Percentiles rank a stretch among this genome's conserved stretches.
phyloP scores from a whole-genome alignment of 1,140 invertebrate genomes.

The Maconellicoccus hirsutus region DNA sequence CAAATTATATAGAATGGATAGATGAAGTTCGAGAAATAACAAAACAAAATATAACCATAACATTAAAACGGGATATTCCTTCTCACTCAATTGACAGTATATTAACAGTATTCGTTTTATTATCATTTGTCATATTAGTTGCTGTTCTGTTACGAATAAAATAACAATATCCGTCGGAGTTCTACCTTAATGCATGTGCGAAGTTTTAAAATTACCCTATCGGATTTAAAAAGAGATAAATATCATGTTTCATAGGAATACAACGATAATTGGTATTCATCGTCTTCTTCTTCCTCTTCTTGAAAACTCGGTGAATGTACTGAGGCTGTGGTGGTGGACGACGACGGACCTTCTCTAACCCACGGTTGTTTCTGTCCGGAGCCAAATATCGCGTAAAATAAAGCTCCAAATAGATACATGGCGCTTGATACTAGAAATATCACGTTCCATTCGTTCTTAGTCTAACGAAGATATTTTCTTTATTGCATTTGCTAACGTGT shows the following conservation, averaged over 20 bases:
- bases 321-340: too few relatives aligned
- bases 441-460: constrained; percentile 38
- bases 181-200: too few relatives aligned
- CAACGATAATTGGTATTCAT: too few relatives aligned
- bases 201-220: too few relatives aligned
- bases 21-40: not conserved
- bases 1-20: not conserved
- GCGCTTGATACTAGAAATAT: constrained; percentile 42
- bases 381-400: constrained; percentile 40
- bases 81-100: not conserved
- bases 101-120: not conserved
- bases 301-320: too few relatives aligned
- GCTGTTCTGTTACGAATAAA: not conserved
- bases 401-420: constrained; percentile 41
- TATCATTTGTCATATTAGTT: not conserved
- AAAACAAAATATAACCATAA: not conserved
- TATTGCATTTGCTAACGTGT: not conserved
- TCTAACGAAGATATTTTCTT: constrained; percentile 22
- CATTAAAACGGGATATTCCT: too few relatives aligned
- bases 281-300: too few relatives aligned
- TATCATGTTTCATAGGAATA: too few relatives aligned
- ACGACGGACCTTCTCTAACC: constrained; percentile 28
- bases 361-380: constrained; percentile 42
- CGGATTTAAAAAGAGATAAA: too few relatives aligned
- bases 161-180: not conserved